A percentile compares a stretch with the other conserved stretches of the same genome.
These are phyloP conservation scores for Embidobia sp. DNA, from an alignment of 2,888 invertebrate species.

Conservation along the genomic window DNA sequence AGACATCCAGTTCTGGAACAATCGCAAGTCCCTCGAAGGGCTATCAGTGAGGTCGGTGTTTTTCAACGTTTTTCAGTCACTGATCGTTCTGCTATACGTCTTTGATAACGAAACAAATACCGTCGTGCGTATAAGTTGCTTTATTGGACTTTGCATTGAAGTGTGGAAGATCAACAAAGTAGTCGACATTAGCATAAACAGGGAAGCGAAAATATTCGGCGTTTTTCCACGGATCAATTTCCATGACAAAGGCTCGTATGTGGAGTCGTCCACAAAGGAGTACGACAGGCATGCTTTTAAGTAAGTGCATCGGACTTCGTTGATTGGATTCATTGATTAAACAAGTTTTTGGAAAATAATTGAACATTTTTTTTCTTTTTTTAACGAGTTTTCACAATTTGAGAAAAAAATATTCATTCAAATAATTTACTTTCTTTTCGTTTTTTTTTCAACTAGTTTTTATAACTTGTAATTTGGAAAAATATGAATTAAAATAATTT, in stretches of 20 bases:
- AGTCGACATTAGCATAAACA: slow-evolving; percentile 90
- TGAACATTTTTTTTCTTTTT: no score
- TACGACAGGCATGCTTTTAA: slow-evolving; percentile 98
- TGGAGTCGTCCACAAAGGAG: slow-evolving; percentile 94
- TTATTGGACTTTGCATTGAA: slow-evolving; percentile 97
- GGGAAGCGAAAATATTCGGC: slow-evolving; percentile 89
- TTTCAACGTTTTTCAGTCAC: slow-evolving; percentile 98
- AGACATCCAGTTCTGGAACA: slow-evolving; percentile 99
- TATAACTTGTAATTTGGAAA: no score
- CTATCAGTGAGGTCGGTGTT: slow-evolving; percentile 98
- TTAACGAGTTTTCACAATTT: no score
- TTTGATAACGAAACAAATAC: slow-evolving; percentile 99
- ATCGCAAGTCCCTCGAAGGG: slow-evolving; percentile 97
- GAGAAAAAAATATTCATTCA: no score
- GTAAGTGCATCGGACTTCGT: no score
- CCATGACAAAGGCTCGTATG: slow-evolving; percentile 98
- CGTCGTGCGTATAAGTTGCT: slow-evolving; percentile 96
- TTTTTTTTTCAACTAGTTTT: no score
- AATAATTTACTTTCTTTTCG: no score
- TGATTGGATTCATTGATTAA: no score
- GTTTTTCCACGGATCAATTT: slow-evolving; percentile 90
- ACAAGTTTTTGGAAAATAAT: no score
- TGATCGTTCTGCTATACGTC: slow-evolving; percentile 97
- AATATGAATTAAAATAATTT: no score
- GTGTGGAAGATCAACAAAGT: slow-evolving; percentile 99